These are phyloP conservation scores for Lycophotia porphyrea DNA, from an alignment of 2,888 invertebrate species.

Conservation along the genomic window DNA sequence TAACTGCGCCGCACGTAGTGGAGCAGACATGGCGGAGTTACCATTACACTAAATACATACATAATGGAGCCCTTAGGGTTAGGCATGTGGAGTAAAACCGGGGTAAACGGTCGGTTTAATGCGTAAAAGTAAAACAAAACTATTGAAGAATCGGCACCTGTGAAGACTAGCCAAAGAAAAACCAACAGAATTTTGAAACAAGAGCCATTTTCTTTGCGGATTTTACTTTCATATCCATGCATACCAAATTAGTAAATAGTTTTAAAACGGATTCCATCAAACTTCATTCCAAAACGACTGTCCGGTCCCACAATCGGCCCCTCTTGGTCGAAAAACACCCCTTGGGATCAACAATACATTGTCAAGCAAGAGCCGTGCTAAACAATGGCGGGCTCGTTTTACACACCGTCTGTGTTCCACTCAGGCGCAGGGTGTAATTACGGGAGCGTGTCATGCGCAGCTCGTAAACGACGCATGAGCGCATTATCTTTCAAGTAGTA, in stretches of 20 bases:
- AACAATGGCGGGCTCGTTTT: slow-evolving; percentile 61
- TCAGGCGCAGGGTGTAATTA: slow-evolving; percentile 71
- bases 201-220: neutral
- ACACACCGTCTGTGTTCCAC: slow-evolving; percentile 63
- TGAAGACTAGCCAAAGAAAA: neutral
- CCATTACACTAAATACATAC: slow-evolving; percentile 58
- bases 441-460: slow-evolving; percentile 67
- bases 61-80: slow-evolving; percentile 20
- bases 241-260: neutral
- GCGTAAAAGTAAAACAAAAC: neutral
- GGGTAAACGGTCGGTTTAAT: slow-evolving; percentile 8
- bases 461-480: slow-evolving; percentile 66
- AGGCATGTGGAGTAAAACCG: slow-evolving; percentile 1
- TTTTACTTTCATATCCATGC: neutral
- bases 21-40: slow-evolving; percentile 41
- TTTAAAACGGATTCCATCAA: slow-evolving; percentile 23
- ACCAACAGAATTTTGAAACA: neutral
- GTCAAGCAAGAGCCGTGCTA: slow-evolving; percentile 36
- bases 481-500: slow-evolving; percentile 62
- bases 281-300: slow-evolving; percentile 4
- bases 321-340: slow-evolving; percentile 34
- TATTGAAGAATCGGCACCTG: neutral
- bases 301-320: slow-evolving; percentile 14
- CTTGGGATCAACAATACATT: slow-evolving; percentile 45
- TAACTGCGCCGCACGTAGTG: slow-evolving; percentile 48